Percentiles rank a stretch among this genome's conserved stretches.
phyloP scores from a whole-genome alignment of 1,140 invertebrate species.

The Liolophura sinensis region DNA sequence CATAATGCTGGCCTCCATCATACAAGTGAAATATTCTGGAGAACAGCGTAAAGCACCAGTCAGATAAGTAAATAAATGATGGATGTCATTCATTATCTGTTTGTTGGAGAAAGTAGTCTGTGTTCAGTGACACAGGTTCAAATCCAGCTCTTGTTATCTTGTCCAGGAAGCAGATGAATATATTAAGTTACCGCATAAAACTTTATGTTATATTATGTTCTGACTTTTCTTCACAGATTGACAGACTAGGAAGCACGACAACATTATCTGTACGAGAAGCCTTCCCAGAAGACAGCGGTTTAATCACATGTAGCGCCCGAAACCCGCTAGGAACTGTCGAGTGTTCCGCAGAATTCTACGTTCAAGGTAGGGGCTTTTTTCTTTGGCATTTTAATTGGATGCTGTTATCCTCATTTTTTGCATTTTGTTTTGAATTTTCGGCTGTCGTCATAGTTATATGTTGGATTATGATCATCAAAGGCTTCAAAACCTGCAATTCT shows the following conservation, averaged over 20 bases:
- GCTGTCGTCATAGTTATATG: too few species aligned
- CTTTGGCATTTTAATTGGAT: not conserved
- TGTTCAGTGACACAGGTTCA: too few species aligned
- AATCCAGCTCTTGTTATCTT: too few species aligned
- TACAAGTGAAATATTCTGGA: too few species aligned
- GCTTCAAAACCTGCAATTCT: too few species aligned
- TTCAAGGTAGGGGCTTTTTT: slow-evolving; percentile 62
- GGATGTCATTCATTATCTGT: too few species aligned
- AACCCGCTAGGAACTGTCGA: slow-evolving; percentile 85
- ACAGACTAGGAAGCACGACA: slow-evolving; percentile 40
- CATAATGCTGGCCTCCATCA: too few species aligned
- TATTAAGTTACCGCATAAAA: not conserved
- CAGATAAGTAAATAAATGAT: too few species aligned
- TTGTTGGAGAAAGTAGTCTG: too few species aligned
- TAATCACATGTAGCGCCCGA: slow-evolving; percentile 91
- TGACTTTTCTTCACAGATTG: slow-evolving; percentile 41
- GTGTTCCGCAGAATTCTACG: slow-evolving; percentile 57
- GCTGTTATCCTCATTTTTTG: not conserved
- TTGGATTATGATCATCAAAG: too few species aligned
- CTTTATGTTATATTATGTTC: not conserved
- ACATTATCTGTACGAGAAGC: slow-evolving; percentile 63
- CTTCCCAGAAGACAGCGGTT: slow-evolving; percentile 88
- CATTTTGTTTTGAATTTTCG: not conserved
- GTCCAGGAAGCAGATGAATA: not conserved
- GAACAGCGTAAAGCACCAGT: too few species aligned